Conservation (phyloP, 2,888 invertebrate genomes). For the Drosophila fulvimacula region DNA sequence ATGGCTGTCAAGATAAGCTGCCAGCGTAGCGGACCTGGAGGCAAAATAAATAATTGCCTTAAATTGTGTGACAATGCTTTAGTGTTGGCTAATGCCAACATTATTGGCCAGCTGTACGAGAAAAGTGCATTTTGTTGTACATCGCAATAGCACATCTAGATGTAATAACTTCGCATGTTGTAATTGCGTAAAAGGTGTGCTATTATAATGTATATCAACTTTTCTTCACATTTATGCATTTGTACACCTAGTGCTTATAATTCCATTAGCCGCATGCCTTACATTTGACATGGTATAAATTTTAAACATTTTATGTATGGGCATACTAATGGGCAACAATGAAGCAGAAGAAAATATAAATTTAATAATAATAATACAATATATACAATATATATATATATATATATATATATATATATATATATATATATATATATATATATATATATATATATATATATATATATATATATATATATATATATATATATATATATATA, state of each 20-base stretch:
- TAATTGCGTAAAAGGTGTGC: background rate
- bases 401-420: too few relatives aligned
- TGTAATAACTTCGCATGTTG: conserved; percentile 8
- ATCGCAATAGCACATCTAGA: background rate
- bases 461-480: too few relatives aligned
- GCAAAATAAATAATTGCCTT: conserved; percentile 73
- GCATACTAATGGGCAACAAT: background rate
- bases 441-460: too few relatives aligned
- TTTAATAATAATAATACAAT: too few relatives aligned
- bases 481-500: too few relatives aligned
- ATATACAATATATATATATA: too few relatives aligned
- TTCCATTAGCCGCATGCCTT: background rate
- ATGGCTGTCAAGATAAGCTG: conserved; percentile 73
- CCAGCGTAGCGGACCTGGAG: conserved; percentile 19
- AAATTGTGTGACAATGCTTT: conserved; percentile 47
- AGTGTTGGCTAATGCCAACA: conserved; percentile 10
- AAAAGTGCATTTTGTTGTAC: conserved; percentile 51
- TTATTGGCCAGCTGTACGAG: background rate
- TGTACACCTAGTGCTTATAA: background rate
- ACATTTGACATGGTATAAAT: background rate
- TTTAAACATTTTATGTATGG: background rate
- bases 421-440: too few relatives aligned
- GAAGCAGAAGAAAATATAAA: too few relatives aligned
- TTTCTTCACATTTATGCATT: background rate
- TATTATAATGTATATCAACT: background rate